Percentiles rank a stretch among this genome's conserved stretches.
These are phyloP conservation scores for Equus przewalskii DNA, from an alignment of 2,113 vertebrate species.

Conservation along the genomic window DNA sequence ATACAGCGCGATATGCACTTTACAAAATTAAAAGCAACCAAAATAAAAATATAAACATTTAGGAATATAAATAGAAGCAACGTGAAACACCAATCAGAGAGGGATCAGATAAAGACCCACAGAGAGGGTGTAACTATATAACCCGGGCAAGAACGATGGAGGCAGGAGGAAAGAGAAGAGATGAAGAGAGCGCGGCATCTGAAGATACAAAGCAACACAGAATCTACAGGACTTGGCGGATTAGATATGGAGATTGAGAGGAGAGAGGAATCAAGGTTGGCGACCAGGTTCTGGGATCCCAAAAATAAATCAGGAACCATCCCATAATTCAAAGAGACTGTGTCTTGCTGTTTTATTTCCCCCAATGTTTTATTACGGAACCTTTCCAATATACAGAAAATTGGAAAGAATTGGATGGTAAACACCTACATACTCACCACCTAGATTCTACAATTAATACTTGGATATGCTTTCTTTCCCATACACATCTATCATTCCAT, in stretches of 20 bases:
- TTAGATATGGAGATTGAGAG: background rate
- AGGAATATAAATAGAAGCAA: background rate
- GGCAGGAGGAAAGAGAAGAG: background rate
- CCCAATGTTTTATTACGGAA: background rate
- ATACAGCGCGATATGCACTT: background rate
- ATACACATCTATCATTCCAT: background rate
- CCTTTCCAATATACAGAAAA: background rate
- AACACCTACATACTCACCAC: background rate
- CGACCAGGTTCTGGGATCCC: background rate
- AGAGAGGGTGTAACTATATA: background rate
- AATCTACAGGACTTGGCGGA: background rate
- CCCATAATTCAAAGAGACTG: background rate
- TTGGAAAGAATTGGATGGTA: background rate
- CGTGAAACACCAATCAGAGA: background rate
- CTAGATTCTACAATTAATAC: background rate
- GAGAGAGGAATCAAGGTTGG: background rate
- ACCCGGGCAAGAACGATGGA: background rate
- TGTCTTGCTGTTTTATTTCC: background rate
- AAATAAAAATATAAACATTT: background rate
- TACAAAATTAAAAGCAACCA: conserved; percentile 6
- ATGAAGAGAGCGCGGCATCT: too few species aligned
- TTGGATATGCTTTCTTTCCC: background rate
- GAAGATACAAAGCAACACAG: background rate
- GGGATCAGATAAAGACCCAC: background rate
- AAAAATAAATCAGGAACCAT: background rate